Base-by-base conservation (phyloP, 2,113 vertebrate species). In the Tragelaphus strepsiceros region DNA sequence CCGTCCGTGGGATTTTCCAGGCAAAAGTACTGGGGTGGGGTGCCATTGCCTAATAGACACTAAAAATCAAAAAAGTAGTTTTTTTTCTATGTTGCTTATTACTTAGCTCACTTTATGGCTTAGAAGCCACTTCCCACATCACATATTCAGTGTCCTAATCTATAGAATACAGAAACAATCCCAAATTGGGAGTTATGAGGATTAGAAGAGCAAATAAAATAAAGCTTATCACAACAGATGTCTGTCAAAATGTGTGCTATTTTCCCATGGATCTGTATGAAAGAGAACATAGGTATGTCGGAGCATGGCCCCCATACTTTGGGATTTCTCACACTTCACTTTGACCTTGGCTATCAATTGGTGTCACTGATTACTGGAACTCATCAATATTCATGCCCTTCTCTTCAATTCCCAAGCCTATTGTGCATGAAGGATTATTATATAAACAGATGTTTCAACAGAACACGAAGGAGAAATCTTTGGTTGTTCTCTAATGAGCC, bases 271-370 rank as follows among this genome's bases (percentile, higher is more conserved):
- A 30, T 43, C 49, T 64, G 35, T 17, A 4, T 13, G 30, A 62
- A 49, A 85, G 10, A 14, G 24, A 14, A 30, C 24, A 3, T 1
- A 53, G 2, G 3, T 59, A 12, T 1, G 11, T 39, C 49, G 13
- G 0, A 5, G 26, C 13, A 32, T 51, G 32, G 13, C 3, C 13
- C 26, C 8, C 5, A 12, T 0, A 35, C 15, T 39, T 8, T 16
- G 7, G 1, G 7, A 26, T 9, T 14, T 71, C 56, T 78, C 22
- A 32, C 43, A 15, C 26, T 64, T 59, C 0, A 32, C 24, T 54
- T 61, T 21, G 30, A 9, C 16, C 13, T 61, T 43, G 39, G 4
- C 9, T 64, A 35, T 28, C 11, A 13, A 21, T 1, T 39, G 87
- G 2, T 30, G 10, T 12, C 12, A 35, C 5, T 3, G 46, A 62